Evolutionary conservation across 2,797 vertebrate genomes (phyloP), one percentile per base, ranked within the genome.

Genomic region (Gallinago solitaria): DNA sequence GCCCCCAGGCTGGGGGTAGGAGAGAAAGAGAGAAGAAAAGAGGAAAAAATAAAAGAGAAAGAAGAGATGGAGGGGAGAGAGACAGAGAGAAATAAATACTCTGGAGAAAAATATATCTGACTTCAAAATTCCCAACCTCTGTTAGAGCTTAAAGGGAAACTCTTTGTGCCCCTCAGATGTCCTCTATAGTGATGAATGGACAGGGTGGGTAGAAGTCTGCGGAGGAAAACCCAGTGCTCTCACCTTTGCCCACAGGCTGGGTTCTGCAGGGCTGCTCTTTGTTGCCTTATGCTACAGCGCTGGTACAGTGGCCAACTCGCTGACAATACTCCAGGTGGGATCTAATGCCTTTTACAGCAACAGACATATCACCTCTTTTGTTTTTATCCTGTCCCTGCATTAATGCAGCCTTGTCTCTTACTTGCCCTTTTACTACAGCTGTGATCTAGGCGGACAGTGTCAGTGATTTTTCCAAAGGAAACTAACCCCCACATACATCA

Each of bases 301-400:
- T 12, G 74, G 14, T 32, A 59, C 88, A 77, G 80, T 45, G 48
- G 45, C 50, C 75, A 91, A 16, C 84, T 81, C 18, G 19, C 90
- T 76, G 45, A 90, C 54, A 86, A n/a, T 25, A 48, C 47, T 91
- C 59, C 80, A 85, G 56, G 75, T 90, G 71, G 65, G 54, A 90
- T 79, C 81, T 89, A 87, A 82, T 59, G 67, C n/a, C 67, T 96
- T 96, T 73, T 39, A 30, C 89, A 94, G 73, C 37, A 45, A 80
- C 33, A 95, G 77, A 86, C 48, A 39, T 14, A 65, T 21, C 2
- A 0, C 15, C 35, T 60, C 77, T 70, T 78, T 25, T 32, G 27
- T 1, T 35, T 85, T 87, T n/a, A 75, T 64, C 50, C 68, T 73
- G 33, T 43, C 53, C 28, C 35, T 85, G 41, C 45, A 25, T 73